Conservation (phyloP, 2,797 vertebrate species). For the Sebastes cheni region DNA sequence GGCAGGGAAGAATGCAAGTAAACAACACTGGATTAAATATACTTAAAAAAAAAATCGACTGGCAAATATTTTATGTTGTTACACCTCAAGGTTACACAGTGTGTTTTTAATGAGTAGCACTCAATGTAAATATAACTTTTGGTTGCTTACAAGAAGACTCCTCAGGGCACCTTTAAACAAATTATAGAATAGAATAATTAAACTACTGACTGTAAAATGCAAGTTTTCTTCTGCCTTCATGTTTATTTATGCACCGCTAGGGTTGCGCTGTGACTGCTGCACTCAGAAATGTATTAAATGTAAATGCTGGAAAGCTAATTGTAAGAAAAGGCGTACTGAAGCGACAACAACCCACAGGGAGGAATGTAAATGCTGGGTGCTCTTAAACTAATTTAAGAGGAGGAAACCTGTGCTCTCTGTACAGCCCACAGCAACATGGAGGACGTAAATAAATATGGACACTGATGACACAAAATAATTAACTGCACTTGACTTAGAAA, state of each 20-base stretch:
- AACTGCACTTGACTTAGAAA: constrained; percentile 4
- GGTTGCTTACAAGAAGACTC: not conserved
- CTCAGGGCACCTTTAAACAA: not conserved
- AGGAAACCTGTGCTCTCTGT: not conserved
- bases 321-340: not conserved
- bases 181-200: not conserved
- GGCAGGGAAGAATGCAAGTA: no score
- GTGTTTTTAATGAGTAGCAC: not conserved
- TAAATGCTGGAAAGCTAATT: not conserved
- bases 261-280: not conserved
- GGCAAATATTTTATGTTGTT: not conserved
- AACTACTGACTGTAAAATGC: not conserved
- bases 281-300: not conserved
- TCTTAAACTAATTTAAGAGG: not conserved
- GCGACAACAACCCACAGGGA: not conserved
- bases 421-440: not conserved
- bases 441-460: not conserved
- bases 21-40: not conserved
- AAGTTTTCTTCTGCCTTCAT: not conserved
- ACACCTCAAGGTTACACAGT: not conserved
- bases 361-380: not conserved
- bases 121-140: not conserved
- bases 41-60: not conserved
- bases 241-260: not conserved
- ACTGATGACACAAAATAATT: constrained; percentile 3